phyloP scores from a whole-genome alignment of 2,797 vertebrate genomes.

The Threskiornis aethiopicus region DNA sequence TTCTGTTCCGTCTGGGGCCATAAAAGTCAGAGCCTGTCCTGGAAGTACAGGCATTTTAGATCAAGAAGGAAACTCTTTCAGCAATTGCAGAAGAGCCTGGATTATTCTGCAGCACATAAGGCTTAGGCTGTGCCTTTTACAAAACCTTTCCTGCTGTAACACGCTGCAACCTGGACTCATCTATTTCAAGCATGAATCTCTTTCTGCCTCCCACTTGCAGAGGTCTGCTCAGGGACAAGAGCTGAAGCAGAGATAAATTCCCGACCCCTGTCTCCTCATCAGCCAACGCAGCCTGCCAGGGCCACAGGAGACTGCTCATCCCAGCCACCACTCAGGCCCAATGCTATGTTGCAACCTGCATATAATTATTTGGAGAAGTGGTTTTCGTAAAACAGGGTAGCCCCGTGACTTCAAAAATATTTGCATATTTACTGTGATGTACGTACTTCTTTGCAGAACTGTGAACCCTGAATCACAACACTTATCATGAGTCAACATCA shows the following conservation, averaged over 20 bases:
- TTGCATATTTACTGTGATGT: neutral
- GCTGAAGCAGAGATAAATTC: neutral
- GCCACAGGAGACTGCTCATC: neutral
- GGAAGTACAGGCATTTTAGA: neutral
- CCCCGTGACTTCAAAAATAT: neutral
- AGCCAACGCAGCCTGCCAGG: neutral
- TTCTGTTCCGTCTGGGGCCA: neutral
- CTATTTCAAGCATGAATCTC: neutral
- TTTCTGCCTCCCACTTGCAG: neutral
- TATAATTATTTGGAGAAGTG: neutral
- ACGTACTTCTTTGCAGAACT: neutral
- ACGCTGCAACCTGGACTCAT: neutral
- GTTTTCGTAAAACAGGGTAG: neutral
- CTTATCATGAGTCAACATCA: neutral
- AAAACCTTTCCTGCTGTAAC: neutral
- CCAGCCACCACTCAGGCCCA: neutral
- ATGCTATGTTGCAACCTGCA: neutral
- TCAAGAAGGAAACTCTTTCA: neutral
- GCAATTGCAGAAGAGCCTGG: neutral
- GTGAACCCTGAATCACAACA: neutral
- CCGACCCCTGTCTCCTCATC: neutral
- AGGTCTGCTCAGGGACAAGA: neutral
- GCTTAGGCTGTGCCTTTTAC: neutral
- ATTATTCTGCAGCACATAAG: neutral
- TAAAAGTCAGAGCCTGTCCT: neutral